A percentile compares a stretch with the other conserved stretches of the same genome.
phyloP scores from a whole-genome alignment of 2,888 invertebrate species.

The Athetis lepigone region DNA sequence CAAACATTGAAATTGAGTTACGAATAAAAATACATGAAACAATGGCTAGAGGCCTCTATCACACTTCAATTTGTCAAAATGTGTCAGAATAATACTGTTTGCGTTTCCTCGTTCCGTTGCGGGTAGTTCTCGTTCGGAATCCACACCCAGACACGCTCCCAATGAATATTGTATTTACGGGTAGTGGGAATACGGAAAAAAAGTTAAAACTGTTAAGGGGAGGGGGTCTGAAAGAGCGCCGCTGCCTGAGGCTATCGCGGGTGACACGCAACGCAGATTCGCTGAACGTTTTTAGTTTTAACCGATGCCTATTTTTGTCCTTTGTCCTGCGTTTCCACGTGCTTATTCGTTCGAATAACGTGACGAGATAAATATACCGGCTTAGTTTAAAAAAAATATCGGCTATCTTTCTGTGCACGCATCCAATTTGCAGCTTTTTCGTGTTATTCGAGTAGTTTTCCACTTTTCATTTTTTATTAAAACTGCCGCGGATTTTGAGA shows the following conservation, averaged over 20 bases:
- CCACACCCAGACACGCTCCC: constrained; percentile 74
- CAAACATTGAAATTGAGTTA: constrained; percentile 83
- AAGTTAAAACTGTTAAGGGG: constrained; percentile 69
- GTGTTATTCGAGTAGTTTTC: constrained; percentile 18
- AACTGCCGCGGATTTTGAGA: constrained; percentile 2
- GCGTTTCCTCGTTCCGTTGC: constrained; percentile 67
- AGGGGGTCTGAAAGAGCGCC: constrained; percentile 62
- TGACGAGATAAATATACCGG: constrained; percentile 72
- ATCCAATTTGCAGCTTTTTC: constrained; percentile 40
- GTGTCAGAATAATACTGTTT: constrained; percentile 78
- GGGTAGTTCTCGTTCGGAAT: constrained; percentile 64
- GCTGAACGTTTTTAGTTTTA: constrained; percentile 71
- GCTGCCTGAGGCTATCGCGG: constrained; percentile 66
- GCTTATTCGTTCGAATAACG: constrained; percentile 73
- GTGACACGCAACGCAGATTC: constrained; percentile 67
- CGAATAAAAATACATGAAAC: constrained; percentile 83
- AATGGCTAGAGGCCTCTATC: constrained; percentile 77
- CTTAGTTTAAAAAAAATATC: constrained; percentile 62
- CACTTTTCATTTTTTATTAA: constrained; percentile 17
- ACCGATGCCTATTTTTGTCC: constrained; percentile 67
- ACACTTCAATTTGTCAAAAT: constrained; percentile 86
- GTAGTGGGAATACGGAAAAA: constrained; percentile 71
- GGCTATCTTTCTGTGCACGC: constrained; percentile 56
- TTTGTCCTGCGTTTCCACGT: constrained; percentile 72
- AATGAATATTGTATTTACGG: constrained; percentile 79